Conservation (phyloP, 2,113 vertebrate species). For the Sterna hirundo region DNA sequence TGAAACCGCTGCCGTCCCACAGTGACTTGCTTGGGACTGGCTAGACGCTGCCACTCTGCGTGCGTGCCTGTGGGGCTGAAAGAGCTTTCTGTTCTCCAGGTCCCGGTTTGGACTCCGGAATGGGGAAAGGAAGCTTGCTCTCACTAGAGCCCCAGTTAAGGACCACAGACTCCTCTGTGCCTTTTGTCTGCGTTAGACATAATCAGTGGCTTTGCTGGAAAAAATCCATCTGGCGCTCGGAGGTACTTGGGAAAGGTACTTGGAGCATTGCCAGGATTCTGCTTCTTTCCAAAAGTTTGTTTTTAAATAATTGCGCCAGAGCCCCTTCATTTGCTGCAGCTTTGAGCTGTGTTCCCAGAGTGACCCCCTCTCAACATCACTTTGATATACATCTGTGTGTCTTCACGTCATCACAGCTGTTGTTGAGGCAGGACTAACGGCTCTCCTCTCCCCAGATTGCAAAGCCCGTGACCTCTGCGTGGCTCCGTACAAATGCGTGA, state of each 20-base stretch:
- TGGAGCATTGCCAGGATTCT: neutral
- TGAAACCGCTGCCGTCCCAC: slow-evolving; percentile 15
- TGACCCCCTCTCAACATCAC: neutral
- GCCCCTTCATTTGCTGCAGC: neutral
- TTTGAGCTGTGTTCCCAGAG: neutral
- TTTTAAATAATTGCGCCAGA: slow-evolving; percentile 29
- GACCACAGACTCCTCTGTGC: neutral
- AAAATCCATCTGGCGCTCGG: neutral
- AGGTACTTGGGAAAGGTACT: slow-evolving; percentile 28
- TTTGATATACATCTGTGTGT: slow-evolving; percentile 10
- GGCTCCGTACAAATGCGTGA: neutral
- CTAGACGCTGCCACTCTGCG: neutral
- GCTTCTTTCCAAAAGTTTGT: slow-evolving; percentile 24
- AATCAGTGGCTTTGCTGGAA: slow-evolving; percentile 15
- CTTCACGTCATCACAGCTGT: neutral
- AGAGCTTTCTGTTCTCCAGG: slow-evolving; percentile 50
- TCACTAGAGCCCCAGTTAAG: neutral
- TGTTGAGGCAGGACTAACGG: neutral
- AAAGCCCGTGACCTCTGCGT: neutral
- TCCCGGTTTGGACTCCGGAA: neutral
- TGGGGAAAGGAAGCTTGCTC: neutral
- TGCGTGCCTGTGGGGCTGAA: neutral
- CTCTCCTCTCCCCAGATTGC: neutral
- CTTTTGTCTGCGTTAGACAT: neutral
- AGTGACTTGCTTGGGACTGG: neutral